These are phyloP conservation scores for Enoplolaimus lenunculus DNA, from an alignment of 2,888 invertebrate species.

Conservation along the genomic window DNA sequence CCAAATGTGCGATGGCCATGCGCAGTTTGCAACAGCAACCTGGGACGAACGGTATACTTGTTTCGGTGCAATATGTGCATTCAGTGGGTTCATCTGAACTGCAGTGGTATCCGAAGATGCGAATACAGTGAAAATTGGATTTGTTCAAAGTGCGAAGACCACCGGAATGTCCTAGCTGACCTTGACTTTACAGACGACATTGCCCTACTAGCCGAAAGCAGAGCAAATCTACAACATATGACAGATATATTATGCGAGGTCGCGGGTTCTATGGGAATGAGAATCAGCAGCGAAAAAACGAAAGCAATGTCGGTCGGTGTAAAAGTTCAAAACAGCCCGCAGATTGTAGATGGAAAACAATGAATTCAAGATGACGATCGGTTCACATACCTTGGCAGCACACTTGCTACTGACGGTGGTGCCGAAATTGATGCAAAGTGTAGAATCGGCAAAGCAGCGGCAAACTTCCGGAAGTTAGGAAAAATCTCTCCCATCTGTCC, in stretches of 20 bases:
- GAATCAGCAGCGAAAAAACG: background rate
- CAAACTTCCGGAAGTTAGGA: background rate
- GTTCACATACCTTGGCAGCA: background rate
- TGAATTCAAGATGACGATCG: background rate
- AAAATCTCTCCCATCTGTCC: no score
- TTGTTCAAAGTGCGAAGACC: background rate
- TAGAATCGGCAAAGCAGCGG: background rate
- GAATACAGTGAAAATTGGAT: background rate
- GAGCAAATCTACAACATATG: background rate
- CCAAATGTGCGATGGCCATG: background rate
- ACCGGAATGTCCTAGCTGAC: background rate
- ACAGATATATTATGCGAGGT: background rate
- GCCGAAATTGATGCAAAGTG: background rate
- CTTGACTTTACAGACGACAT: background rate
- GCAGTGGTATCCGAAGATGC: background rate
- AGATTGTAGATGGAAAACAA: background rate
- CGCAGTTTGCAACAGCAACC: background rate
- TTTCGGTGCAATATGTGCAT: background rate
- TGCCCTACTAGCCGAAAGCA: background rate
- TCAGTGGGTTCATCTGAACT: background rate
- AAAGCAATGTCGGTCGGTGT: background rate
- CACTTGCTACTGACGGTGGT: constrained; percentile 1
- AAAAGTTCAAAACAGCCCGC: background rate
- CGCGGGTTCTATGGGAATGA: background rate
- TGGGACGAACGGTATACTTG: background rate